These are phyloP conservation scores for Neodiprion fabricii DNA, from an alignment of 1,140 invertebrate genomes.

Conservation along the genomic window DNA sequence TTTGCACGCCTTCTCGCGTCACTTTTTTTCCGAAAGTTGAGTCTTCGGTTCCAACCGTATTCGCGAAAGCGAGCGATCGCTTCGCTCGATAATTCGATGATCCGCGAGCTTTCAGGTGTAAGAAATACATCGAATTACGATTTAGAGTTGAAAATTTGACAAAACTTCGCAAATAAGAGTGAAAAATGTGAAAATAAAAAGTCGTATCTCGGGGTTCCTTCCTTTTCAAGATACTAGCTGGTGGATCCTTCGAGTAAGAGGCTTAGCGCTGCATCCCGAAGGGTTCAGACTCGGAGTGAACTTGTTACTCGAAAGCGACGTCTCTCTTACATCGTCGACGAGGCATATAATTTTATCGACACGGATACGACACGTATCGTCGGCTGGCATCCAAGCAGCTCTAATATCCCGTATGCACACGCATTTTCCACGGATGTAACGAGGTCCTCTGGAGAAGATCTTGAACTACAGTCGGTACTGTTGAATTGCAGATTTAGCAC, in stretches of 20 bases:
- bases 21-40: slow-evolving; percentile 15
- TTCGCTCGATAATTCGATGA: slow-evolving; percentile 10
- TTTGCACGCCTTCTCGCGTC: background rate
- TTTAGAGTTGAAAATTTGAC: background rate
- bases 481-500: background rate
- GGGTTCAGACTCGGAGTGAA: background rate
- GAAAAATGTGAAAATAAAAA: too few relatives aligned
- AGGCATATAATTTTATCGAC: too few relatives aligned
- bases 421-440: too few relatives aligned
- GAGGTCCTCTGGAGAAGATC: too few relatives aligned
- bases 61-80: background rate
- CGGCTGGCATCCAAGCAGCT: background rate
- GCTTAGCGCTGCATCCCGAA: background rate
- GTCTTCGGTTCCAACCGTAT: background rate
- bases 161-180: background rate
- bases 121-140: too few relatives aligned
- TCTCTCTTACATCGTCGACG: background rate
- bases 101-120: background rate
- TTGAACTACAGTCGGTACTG: background rate
- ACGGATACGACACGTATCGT: background rate
- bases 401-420: too few relatives aligned
- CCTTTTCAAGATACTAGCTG: too few relatives aligned
- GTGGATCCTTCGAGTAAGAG: background rate
- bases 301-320: background rate
- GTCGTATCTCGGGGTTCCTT: too few relatives aligned